Evolutionary conservation across 1,140 invertebrate genomes (phyloP).

Genomic region (Heliconius hermathena): DNA sequence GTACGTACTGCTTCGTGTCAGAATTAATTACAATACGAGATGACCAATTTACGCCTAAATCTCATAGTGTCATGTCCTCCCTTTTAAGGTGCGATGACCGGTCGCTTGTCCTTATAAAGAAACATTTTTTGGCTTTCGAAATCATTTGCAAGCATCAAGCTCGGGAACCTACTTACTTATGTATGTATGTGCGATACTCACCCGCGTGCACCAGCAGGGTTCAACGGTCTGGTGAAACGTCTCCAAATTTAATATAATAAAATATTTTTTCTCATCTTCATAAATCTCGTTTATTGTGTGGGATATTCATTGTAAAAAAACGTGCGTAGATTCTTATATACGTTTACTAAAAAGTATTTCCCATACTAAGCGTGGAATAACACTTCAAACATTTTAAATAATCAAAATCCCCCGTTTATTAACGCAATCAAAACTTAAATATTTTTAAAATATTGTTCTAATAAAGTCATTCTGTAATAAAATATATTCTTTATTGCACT

Average conservation of each 20-base stretch:
- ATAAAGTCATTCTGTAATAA: too few species aligned
- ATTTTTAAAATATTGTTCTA: too few species aligned
- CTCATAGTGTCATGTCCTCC: constrained; percentile 54
- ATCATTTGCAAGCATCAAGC: constrained; percentile 53
- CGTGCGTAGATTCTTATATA: too few species aligned
- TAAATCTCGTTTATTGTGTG: not conserved
- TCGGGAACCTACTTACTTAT: constrained; percentile 37
- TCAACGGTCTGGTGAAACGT: constrained; percentile 13
- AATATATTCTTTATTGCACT: too few species aligned
- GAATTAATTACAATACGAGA: constrained; percentile 39
- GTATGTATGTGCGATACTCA: not conserved
- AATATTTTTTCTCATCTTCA: constrained; percentile 3
- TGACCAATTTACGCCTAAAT: constrained; percentile 62
- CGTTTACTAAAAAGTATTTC: too few species aligned
- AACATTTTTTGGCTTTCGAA: constrained; percentile 69
- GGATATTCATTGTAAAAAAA: not conserved
- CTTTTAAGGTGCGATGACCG: constrained; percentile 58
- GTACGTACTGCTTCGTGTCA: constrained; percentile 28
- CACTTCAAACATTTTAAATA: too few species aligned
- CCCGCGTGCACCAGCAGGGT: not conserved
- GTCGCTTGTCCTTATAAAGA: constrained; percentile 57
- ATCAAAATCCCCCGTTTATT: too few species aligned
- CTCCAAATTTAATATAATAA: not conserved
- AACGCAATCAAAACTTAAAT: too few species aligned
- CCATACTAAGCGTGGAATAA: too few species aligned